Evolutionary conservation across 1,140 invertebrate species (phyloP).

Genomic region (Acyrthosiphon pisum): DNA sequence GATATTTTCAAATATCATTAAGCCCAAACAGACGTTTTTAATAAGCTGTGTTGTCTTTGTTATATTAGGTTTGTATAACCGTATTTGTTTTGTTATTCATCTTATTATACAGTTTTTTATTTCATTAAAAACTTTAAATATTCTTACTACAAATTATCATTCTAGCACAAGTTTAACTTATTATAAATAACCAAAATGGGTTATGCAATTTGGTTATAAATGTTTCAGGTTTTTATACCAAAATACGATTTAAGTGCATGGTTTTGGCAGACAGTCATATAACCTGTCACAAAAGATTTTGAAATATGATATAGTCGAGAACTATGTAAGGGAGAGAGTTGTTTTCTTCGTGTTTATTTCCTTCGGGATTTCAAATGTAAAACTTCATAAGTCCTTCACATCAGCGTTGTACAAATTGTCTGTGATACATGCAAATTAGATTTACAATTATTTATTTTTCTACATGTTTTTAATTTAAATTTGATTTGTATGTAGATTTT

Average conservation of each 20-base stretch:
- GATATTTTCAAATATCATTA: neutral
- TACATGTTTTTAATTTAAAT: neutral
- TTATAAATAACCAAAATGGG: neutral
- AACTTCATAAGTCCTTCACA: neutral
- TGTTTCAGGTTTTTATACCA: neutral
- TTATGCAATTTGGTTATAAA: neutral
- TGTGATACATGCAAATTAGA: neutral
- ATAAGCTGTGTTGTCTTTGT: neutral
- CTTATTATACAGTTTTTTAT: neutral
- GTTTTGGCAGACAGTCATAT: neutral
- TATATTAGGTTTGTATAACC: neutral
- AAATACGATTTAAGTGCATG: neutral
- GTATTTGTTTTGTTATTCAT: neutral
- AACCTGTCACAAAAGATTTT: slow-evolving; percentile 18
- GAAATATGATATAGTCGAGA: slow-evolving; percentile 3
- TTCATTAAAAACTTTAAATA: neutral
- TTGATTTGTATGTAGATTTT: neutral
- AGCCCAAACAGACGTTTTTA: neutral
- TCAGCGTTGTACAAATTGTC: neutral
- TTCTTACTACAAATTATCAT: neutral
- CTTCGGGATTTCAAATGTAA: neutral
- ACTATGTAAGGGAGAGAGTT: neutral
- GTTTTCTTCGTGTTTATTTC: slow-evolving; percentile 3
- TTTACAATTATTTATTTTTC: neutral
- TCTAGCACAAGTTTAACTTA: neutral